These are phyloP conservation scores for Galeopsomyia nigrocyanea DNA, from an alignment of 2,888 invertebrate species.

Conservation along the genomic window DNA sequence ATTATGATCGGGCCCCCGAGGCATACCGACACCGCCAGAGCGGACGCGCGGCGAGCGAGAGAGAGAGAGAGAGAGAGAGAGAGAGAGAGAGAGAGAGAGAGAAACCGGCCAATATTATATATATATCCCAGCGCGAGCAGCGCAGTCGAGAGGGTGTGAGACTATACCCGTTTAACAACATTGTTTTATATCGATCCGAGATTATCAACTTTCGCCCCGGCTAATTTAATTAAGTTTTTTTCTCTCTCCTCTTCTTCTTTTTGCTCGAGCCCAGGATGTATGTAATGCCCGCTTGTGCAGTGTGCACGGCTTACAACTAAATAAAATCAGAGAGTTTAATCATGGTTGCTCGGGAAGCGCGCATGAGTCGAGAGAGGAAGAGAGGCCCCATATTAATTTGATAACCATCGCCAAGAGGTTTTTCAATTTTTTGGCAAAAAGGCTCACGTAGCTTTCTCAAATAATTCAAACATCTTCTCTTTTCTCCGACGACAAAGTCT, in stretches of 20 bases:
- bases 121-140: too few relatives aligned
- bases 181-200: not conserved
- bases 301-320: too few relatives aligned
- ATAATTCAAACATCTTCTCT: too few relatives aligned
- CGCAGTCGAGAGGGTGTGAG: conserved; percentile 36
- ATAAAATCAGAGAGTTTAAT: too few relatives aligned
- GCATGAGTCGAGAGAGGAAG: too few relatives aligned
- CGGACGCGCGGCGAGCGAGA: conserved; percentile 28
- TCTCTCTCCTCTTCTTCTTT: not conserved
- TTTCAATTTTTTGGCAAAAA: too few relatives aligned
- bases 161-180: conserved; percentile 10
- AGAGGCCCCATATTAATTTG: too few relatives aligned
- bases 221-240: conserved; percentile 2
- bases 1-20: conserved; percentile 61
- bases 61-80: conserved; percentile 24
- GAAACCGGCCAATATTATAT: not conserved
- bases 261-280: not conserved
- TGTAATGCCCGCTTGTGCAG: too few relatives aligned
- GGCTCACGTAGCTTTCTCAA: too few relatives aligned
- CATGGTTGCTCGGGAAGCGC: too few relatives aligned
- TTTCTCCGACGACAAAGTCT: too few relatives aligned
- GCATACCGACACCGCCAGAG: not conserved
- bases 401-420: too few relatives aligned
- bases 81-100: conserved; percentile 42
- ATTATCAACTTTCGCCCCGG: conserved; percentile 1